These are phyloP conservation scores for Chaetophractus vellerosus DNA, from an alignment of 2,797 vertebrate species.

Conservation along the genomic window DNA sequence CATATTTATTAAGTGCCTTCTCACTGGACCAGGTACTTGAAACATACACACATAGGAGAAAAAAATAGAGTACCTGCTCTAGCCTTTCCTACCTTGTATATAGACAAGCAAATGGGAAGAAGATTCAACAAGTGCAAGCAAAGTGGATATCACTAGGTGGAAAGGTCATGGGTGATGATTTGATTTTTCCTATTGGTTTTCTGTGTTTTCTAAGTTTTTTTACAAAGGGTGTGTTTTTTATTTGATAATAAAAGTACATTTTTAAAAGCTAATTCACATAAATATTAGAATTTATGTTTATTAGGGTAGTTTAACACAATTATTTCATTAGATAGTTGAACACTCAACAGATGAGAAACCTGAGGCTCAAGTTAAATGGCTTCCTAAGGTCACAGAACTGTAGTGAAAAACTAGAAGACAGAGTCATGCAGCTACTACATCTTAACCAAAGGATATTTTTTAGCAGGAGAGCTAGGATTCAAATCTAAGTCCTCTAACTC, in stretches of 20 bases:
- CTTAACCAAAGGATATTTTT: neutral
- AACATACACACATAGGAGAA: neutral
- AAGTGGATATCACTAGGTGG: neutral
- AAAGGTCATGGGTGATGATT: neutral
- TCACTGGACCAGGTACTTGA: neutral
- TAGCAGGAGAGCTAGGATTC: neutral
- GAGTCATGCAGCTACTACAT: neutral
- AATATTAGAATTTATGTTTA: neutral
- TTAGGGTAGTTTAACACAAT: neutral
- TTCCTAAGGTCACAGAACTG: neutral
- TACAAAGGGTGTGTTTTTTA: neutral
- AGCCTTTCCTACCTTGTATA: neutral
- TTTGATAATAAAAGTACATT: neutral
- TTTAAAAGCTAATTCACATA: neutral
- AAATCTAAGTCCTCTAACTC: constrained; percentile 35
- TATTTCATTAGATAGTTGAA: neutral
- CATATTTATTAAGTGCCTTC: neutral
- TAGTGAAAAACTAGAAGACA: neutral
- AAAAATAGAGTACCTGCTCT: no score
- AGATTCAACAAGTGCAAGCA: neutral
- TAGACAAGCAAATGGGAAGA: neutral
- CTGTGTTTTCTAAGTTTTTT: neutral
- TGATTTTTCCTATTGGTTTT: neutral
- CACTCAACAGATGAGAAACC: neutral
- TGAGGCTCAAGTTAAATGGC: neutral